Percentiles rank a stretch among this genome's conserved stretches.
These are phyloP conservation scores for Oreochromis mossambicus DNA, from an alignment of 2,797 vertebrate species.

Conservation along the genomic window DNA sequence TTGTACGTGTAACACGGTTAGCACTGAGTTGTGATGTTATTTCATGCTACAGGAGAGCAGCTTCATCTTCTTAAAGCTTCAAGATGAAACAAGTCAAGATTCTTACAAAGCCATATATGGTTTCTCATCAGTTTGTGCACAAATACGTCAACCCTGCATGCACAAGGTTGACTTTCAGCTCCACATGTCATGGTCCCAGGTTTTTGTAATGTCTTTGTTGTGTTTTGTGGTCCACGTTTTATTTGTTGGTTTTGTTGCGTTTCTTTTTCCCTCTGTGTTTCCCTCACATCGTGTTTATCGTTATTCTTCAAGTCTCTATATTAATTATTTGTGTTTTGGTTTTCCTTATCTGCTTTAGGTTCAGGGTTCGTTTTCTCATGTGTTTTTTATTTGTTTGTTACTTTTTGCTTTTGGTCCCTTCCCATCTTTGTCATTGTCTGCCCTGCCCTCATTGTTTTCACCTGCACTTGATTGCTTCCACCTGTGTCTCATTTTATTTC, in stretches of 20 bases:
- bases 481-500: background rate
- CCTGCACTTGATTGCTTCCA: background rate
- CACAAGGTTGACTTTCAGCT: background rate
- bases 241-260: background rate
- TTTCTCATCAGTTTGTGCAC: background rate
- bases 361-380: rapidly evolving
- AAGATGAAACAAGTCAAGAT: background rate
- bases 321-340: background rate
- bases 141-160: background rate
- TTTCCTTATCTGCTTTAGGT: background rate
- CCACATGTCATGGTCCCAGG: background rate
- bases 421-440: background rate
- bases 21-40: background rate
- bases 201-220: background rate
- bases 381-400: background rate
- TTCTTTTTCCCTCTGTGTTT: background rate
- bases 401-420: background rate
- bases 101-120: background rate
- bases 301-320: background rate
- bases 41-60: background rate
- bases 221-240: background rate
- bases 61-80: background rate
- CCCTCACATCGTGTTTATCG: background rate
- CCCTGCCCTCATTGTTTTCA: background rate
- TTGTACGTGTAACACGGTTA: constrained; percentile 6